phyloP scores from a whole-genome alignment of 2,113 vertebrate genomes.

The Xyliphius kryptos region DNA sequence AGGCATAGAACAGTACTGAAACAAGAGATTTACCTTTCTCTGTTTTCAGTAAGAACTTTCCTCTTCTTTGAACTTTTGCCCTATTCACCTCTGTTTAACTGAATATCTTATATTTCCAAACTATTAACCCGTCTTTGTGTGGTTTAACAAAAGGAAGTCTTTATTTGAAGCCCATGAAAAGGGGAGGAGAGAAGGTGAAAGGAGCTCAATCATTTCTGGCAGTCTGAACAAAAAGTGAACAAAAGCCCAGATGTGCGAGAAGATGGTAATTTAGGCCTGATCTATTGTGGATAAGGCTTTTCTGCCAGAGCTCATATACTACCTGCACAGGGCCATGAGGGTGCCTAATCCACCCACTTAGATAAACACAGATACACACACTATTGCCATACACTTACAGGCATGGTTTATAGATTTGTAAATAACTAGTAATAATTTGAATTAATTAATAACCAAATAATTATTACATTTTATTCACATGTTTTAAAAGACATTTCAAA shows the following conservation, averaged over 20 bases:
- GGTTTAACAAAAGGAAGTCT: slow-evolving; percentile 68
- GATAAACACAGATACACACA: slow-evolving; percentile 50
- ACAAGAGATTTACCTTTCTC: slow-evolving; percentile 46
- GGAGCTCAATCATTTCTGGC: slow-evolving; percentile 74
- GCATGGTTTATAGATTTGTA: too few relatives aligned
- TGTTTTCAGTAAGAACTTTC: slow-evolving; percentile 40
- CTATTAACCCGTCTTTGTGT: slow-evolving; percentile 74
- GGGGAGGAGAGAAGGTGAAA: slow-evolving; percentile 53
- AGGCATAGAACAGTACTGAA: slow-evolving; percentile 38
- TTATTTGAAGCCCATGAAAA: slow-evolving; percentile 50
- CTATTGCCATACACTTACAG: too few relatives aligned
- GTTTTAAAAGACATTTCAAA: too few relatives aligned
- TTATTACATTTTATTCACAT: too few relatives aligned
- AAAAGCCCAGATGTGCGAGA: slow-evolving; percentile 79
- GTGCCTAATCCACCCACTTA: slow-evolving; percentile 53
- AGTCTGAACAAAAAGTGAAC: slow-evolving; percentile 65
- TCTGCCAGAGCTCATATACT: slow-evolving; percentile 72
- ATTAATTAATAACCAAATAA: too few relatives aligned
- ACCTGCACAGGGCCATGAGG: slow-evolving; percentile 65
- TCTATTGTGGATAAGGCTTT: slow-evolving; percentile 75
- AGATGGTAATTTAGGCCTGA: slow-evolving; percentile 76
- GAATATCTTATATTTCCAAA: slow-evolving; percentile 71
- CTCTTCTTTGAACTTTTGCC: slow-evolving; percentile 56
- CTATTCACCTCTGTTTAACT: slow-evolving; percentile 68
- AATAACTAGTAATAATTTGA: too few relatives aligned